These are phyloP conservation scores for Progne subis DNA, from an alignment of 2,113 vertebrate species.

Conservation along the genomic window DNA sequence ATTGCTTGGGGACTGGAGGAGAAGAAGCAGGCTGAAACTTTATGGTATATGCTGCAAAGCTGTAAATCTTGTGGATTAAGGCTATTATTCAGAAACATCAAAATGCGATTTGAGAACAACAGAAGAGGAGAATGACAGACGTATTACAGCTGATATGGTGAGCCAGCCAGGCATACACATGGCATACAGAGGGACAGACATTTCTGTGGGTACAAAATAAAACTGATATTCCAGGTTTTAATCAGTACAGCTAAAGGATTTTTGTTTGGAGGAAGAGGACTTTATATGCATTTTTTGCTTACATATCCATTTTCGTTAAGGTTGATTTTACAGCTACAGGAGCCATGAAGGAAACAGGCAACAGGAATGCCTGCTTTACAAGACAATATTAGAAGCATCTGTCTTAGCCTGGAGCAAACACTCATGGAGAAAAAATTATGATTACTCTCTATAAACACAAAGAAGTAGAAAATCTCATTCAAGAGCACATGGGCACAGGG, in stretches of 20 bases:
- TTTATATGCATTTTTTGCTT: not conserved
- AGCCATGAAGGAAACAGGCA: not conserved
- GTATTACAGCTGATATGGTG: not conserved
- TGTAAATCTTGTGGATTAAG: not conserved
- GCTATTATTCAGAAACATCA: not conserved
- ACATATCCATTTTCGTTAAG: not conserved
- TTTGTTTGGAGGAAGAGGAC: not conserved
- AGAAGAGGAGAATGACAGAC: not conserved
- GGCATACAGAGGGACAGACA: not conserved
- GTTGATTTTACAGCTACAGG: not conserved
- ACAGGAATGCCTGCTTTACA: not conserved
- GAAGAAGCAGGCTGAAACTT: not conserved
- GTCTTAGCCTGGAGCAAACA: not conserved
- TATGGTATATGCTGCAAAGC: not conserved
- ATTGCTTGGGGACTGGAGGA: not conserved
- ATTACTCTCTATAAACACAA: not conserved
- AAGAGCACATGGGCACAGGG: not conserved
- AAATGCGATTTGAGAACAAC: not conserved
- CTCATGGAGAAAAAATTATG: not conserved
- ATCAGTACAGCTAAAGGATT: not conserved
- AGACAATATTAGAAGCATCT: not conserved
- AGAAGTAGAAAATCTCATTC: not conserved
- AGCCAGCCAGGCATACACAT: not conserved
- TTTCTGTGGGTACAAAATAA: not conserved
- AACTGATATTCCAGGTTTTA: not conserved